Evolutionary conservation across 1,140 invertebrate genomes (phyloP).

Genomic region (Homalodisca vitripennis): DNA sequence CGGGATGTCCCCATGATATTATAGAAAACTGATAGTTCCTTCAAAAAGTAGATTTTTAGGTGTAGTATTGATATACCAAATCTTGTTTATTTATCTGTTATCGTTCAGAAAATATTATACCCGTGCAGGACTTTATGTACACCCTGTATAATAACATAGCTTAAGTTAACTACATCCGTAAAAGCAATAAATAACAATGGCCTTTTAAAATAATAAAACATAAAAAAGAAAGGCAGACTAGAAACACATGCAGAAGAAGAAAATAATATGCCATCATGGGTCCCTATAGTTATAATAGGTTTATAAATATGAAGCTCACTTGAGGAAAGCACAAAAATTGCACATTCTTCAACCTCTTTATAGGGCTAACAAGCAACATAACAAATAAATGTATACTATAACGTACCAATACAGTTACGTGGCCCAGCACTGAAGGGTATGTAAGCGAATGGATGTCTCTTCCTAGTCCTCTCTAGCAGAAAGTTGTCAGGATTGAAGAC

Average conservation of each 20-base stretch:
- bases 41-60: too few species aligned
- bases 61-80: too few species aligned
- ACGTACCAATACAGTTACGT: conserved; percentile 55
- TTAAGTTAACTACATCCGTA: too few species aligned
- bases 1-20: too few species aligned
- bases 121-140: too few species aligned
- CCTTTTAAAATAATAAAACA: too few species aligned
- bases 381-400: background rate
- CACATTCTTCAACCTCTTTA: background rate
- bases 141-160: too few species aligned
- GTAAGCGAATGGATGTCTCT: conserved; percentile 49
- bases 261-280: background rate
- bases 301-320: background rate
- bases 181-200: too few species aligned
- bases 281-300: background rate
- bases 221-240: background rate
- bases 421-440: conserved; percentile 59
- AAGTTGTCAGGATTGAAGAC: conserved; percentile 47
- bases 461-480: conserved; percentile 39
- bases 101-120: too few species aligned
- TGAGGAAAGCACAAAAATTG: background rate
- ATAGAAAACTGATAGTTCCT: too few species aligned
- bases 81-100: too few species aligned
- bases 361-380: background rate
- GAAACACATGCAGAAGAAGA: background rate